Percentiles rank a stretch among this genome's conserved stretches.
These are phyloP conservation scores for Platycercus adscitus DNA, from an alignment of 2,113 vertebrate genomes.

Conservation along the genomic window DNA sequence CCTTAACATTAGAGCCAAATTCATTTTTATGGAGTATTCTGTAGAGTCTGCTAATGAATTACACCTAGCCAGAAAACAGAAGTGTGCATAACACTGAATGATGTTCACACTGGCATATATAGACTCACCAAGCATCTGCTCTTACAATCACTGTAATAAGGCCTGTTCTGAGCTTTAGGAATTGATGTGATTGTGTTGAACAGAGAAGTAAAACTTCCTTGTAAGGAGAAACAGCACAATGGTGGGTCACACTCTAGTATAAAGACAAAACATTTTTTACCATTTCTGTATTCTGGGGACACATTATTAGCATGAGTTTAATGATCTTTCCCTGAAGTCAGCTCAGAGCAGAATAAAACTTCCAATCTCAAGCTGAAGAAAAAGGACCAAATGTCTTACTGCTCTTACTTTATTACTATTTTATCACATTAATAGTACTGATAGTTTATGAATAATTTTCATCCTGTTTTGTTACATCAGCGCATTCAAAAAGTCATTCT, in stretches of 20 bases:
- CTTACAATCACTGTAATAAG: conserved; percentile 19
- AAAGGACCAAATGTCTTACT: background rate
- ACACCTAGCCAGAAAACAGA: conserved; percentile 73
- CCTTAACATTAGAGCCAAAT: conserved; percentile 67
- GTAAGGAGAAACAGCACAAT: background rate
- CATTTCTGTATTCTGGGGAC: background rate
- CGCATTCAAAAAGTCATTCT: background rate
- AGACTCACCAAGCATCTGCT: conserved; percentile 73
- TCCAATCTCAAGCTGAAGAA: background rate
- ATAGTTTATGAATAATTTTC: background rate
- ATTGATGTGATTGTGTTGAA: background rate
- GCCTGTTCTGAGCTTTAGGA: conserved; percentile 19
- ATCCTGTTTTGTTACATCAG: background rate
- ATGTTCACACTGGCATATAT: conserved; percentile 77
- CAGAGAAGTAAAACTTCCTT: conserved; percentile 1
- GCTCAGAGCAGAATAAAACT: background rate
- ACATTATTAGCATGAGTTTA: background rate
- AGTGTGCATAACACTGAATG: conserved; percentile 79
- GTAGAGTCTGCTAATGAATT: conserved; percentile 78
- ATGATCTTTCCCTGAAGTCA: background rate
- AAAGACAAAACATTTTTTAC: background rate
- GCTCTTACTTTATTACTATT: background rate
- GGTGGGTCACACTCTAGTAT: background rate
- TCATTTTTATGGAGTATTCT: conserved; percentile 77
- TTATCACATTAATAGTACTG: background rate